Evolutionary conservation across 2,888 invertebrate species (phyloP).

Genomic region (Nasonia oneida): DNA sequence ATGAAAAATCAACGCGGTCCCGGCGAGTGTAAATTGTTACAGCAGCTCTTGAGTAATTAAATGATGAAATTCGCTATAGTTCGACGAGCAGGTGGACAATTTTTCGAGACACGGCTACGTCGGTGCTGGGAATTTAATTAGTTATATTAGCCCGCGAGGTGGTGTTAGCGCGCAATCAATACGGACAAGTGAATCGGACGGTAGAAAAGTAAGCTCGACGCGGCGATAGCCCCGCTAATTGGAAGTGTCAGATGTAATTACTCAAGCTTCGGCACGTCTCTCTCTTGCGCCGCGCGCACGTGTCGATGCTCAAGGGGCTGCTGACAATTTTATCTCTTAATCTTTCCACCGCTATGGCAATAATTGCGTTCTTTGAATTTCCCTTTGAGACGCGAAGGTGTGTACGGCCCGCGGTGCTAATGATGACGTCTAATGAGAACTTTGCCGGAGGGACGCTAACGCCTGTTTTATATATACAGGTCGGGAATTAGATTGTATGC

Average conservation of each 20-base stretch:
- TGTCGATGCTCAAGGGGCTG: background rate
- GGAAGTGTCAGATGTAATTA: conserved; percentile 57
- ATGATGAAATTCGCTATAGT: background rate
- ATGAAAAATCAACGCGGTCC: background rate
- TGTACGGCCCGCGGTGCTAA: background rate
- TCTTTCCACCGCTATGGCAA: conserved; percentile 20
- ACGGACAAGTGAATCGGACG: background rate
- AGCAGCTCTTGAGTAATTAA: background rate
- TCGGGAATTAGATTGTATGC: background rate
- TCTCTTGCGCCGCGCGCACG: background rate
- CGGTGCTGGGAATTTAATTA: too few species aligned
- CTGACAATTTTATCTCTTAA: conserved; percentile 44
- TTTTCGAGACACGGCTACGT: too few species aligned
- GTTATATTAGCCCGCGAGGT: too few species aligned
- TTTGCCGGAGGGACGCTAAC: background rate
- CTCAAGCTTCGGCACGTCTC: conserved; percentile 37
- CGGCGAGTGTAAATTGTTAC: background rate
- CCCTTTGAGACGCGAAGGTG: background rate
- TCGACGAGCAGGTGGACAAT: too few species aligned
- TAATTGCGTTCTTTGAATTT: conserved; percentile 39
- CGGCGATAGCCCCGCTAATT: conserved; percentile 42
- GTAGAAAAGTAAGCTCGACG: background rate
- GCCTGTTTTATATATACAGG: background rate
- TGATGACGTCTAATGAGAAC: background rate
- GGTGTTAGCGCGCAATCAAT: background rate